Base-by-base conservation (phyloP, 2,888 invertebrate genomes). In the Nyleta sp. region DNA sequence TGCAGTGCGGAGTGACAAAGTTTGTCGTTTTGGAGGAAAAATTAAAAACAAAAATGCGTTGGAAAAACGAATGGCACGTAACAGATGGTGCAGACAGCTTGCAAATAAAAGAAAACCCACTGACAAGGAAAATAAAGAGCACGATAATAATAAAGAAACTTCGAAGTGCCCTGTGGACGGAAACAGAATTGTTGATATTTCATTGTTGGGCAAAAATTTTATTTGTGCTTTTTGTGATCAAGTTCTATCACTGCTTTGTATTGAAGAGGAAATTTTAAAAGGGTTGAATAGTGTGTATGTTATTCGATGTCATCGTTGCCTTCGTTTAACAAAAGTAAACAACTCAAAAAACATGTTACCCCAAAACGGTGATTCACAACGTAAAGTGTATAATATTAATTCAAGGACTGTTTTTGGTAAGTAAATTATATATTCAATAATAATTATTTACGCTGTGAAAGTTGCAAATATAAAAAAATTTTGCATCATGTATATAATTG, bases 161-260 rank as follows among this genome's bases (percentile, higher is more conserved):
- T n/a, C n/a, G 7, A 28, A 33, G 33, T 22, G 11, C 20, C 2
- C 18, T 50, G 28, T 74, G 13, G 60, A 71, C 42, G 71, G 78
- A 31, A 57, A 67, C 11, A 55, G 80, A 50, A 72, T 78, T n/a
- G 24, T 79, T 22, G 64, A 72, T 22, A 5, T 79, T 38, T n/a
- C 46, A 40, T 60, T 67, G n/a, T 57, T 77, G 33, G 67, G n/a
- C 24, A 24, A 33, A 33, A 33, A 33, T 11, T 11, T 33, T 2
- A 59, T 77, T 42, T 79, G 77, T 42, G 24, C 48, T 22, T 40
- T 50, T 28, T 79, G 77, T 18, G 38, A 79, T 11, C 17, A 35
- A 31, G 31, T 77, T 42, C 50, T 79, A 22, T 71, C 74, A 13
- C 38, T 77, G 18, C 15, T 35, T n/a, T 38, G 74, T 33, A 67